Conservation (phyloP, 2,888 invertebrate genomes). For the Myopa tessellatipennis region DNA sequence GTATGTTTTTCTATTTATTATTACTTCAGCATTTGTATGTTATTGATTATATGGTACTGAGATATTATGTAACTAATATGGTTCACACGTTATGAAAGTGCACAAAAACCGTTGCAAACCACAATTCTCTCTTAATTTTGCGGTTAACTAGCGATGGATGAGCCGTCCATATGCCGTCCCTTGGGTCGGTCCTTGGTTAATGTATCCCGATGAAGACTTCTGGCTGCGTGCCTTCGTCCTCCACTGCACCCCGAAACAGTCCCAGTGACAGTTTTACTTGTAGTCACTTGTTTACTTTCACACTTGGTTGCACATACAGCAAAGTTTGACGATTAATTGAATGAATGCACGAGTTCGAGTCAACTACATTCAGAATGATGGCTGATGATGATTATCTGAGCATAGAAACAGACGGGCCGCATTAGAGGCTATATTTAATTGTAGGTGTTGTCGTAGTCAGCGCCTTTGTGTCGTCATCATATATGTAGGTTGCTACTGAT, state of each 20-base stretch:
- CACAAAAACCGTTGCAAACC: slow-evolving; percentile 16
- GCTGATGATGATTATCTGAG: neutral
- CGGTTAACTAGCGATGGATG: slow-evolving; percentile 26
- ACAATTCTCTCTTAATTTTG: slow-evolving; percentile 34
- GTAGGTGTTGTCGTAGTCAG: slow-evolving; percentile 27
- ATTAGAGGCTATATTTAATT: slow-evolving; percentile 26
- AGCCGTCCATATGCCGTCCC: neutral
- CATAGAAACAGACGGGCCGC: neutral
- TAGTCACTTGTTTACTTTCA: neutral
- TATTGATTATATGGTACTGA: no score
- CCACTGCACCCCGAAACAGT: slow-evolving; percentile 4
- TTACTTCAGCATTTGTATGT: no score
- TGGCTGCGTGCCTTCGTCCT: neutral
- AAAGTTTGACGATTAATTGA: slow-evolving; percentile 27
- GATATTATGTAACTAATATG: neutral
- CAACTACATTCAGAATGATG: neutral
- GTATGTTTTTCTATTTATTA: neutral
- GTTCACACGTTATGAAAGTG: neutral
- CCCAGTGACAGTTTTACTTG: neutral
- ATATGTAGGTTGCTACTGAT: neutral
- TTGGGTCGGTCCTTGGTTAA: slow-evolving; percentile 1
- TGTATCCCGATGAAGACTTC: slow-evolving; percentile 12
- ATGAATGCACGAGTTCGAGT: slow-evolving; percentile 28
- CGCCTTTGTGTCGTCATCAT: neutral
- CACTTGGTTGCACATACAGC: slow-evolving; percentile 25